Evolutionary conservation across 2,113 vertebrate species (phyloP).

Genomic region (Clarias batrachus): DNA sequence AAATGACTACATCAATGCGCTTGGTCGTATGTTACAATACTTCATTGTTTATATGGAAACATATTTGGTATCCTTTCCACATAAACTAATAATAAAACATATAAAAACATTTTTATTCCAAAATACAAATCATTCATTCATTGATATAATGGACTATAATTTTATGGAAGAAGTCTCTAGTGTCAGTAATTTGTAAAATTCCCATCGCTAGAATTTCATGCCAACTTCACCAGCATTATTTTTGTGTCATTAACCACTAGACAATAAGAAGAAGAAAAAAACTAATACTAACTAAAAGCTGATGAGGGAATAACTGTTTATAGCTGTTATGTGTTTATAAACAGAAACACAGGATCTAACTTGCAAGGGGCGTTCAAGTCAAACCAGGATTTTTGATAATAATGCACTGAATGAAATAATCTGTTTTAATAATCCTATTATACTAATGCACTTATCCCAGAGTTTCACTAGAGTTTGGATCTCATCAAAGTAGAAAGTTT

Average conservation of each 20-base stretch:
- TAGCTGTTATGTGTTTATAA: background rate
- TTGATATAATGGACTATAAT: background rate
- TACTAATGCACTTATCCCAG: too few species aligned
- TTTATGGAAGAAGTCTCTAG: background rate
- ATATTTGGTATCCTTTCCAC: background rate
- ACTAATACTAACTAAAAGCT: background rate
- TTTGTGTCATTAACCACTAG: background rate
- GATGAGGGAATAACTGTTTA: background rate
- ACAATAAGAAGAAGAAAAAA: background rate
- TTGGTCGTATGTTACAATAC: background rate
- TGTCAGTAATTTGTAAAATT: background rate
- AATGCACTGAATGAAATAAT: too few species aligned
- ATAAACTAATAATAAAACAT: background rate
- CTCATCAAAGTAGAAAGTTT: too few species aligned
- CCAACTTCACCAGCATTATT: background rate
- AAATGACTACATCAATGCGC: background rate
- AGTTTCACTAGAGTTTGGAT: too few species aligned
- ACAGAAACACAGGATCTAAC: background rate
- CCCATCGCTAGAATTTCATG: background rate
- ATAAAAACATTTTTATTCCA: background rate
- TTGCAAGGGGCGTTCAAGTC: too few species aligned
- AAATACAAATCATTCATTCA: background rate
- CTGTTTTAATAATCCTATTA: too few species aligned
- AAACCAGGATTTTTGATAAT: too few species aligned
- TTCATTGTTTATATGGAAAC: background rate